Percentiles rank a stretch among this genome's conserved stretches.
phyloP scores from a whole-genome alignment of 2,797 vertebrate species.

The Pipistrellus nathusii region DNA sequence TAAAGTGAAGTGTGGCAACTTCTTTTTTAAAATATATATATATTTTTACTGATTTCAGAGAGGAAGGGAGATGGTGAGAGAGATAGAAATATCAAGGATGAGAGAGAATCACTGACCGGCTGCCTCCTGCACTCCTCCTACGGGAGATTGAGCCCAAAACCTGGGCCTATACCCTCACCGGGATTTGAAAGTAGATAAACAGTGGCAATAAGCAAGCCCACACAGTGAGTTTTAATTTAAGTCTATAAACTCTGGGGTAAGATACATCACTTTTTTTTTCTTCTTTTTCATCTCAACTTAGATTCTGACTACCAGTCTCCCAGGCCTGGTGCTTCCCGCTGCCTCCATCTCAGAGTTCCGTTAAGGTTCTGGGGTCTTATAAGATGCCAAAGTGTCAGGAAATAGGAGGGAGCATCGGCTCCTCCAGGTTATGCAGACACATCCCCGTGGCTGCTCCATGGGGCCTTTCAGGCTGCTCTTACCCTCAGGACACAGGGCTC shows the following conservation, averaged over 20 bases:
- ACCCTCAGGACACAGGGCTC: not conserved
- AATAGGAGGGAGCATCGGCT: not conserved
- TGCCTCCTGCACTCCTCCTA: no score
- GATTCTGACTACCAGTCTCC: not conserved
- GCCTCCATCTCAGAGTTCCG: not conserved
- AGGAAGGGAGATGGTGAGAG: no score
- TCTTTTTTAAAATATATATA: no score
- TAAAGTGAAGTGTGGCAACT: no score
- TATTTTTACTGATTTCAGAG: no score
- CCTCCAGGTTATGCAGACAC: not conserved
- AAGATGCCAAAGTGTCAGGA: not conserved
- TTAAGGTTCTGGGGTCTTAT: not conserved
- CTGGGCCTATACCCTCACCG: no score
- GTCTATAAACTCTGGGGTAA: not conserved
- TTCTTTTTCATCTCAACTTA: not conserved
- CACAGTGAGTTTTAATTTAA: not conserved
- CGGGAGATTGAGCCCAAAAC: no score
- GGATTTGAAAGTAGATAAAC: not conserved
- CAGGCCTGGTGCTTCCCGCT: not conserved
- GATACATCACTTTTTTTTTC: not conserved
- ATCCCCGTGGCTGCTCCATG: rapidly evolving
- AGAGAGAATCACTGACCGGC: no score
- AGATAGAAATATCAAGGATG: no score
- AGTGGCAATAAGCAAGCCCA: not conserved
- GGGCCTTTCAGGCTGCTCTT: not conserved